A percentile compares a stretch with the other conserved stretches of the same genome.
Evolutionary conservation across 2,113 vertebrate genomes (phyloP).

Genomic region (Chaenocephalus aceratus): DNA sequence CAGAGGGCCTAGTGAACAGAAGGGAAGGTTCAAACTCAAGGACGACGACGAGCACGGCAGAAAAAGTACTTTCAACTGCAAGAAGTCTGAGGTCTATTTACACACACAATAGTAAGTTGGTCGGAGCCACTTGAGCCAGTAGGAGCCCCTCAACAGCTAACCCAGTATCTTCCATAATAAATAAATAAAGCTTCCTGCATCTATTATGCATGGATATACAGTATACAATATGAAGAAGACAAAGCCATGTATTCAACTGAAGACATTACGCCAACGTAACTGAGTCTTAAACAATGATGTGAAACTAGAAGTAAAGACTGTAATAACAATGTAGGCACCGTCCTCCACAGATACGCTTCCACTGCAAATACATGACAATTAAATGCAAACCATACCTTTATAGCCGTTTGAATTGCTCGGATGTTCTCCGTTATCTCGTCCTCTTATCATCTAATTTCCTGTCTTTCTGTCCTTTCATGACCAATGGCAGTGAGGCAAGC

Average conservation of each 20-base stretch:
- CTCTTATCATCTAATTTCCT: not conserved
- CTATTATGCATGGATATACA: slow-evolving; percentile 57
- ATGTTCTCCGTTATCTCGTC: not conserved
- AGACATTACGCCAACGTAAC: not conserved
- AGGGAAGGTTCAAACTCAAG: too few relatives aligned
- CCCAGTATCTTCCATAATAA: slow-evolving; percentile 41
- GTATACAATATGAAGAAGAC: slow-evolving; percentile 7
- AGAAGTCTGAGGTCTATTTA: too few relatives aligned
- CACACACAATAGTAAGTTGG: slow-evolving; percentile 30
- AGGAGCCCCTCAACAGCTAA: slow-evolving; percentile 27
- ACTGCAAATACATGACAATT: too few relatives aligned
- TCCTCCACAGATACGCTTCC: not conserved
- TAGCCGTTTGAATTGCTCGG: slow-evolving; percentile 6
- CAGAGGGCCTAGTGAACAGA: too few relatives aligned
- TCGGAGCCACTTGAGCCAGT: slow-evolving; percentile 27
- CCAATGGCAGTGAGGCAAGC: not conserved
- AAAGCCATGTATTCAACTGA: slow-evolving; percentile 36
- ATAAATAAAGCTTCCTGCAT: slow-evolving; percentile 58
- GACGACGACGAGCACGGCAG: too few relatives aligned
- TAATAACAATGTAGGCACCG: not conserved
- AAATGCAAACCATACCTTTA: not conserved
- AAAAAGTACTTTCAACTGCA: too few relatives aligned
- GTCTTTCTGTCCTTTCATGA: slow-evolving; percentile 26
- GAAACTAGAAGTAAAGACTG: not conserved
- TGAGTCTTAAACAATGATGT: not conserved